Evolutionary conservation across 1,140 invertebrate genomes (phyloP), one percentile per base, ranked within the genome.

Genomic region (Batillaria attramentaria): DNA sequence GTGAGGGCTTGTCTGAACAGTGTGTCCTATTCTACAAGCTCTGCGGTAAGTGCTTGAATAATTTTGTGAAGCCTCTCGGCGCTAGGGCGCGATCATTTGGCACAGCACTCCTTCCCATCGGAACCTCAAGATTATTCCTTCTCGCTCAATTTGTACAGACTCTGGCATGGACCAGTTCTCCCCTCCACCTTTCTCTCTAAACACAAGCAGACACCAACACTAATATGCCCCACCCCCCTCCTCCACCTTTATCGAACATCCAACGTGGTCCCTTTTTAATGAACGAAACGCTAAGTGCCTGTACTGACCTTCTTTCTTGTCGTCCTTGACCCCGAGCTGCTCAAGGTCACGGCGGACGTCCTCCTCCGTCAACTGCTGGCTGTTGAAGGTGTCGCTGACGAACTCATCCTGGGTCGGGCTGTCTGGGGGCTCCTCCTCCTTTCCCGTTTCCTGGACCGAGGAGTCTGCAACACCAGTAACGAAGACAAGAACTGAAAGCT

Each of bases 301-400:
- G 8, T 41, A 54, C 76, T 82, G 35, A 69, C 77, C 69, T 73
- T 77, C 78, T 50, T 82, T 79, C n/a, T 72, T 74, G 37, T 76
- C 81, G 33, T 83, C 85, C 42, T 86, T 84, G 75, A 91, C 85
- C 69, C 91, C 88, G 3, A 92, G 81, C 83, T 91, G 80, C 77
- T 91, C 87, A 89, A 92, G 91, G 69, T 91, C 91, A 62, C 91
- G 89, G 65, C 87, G 85, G 10, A 92, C 80, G 66, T 92, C 92
- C 66, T 92, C 92, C 74, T 91, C 91, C 77, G 85, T 88, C n/a
- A 92, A 83, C 10, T 84, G 80, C 41, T 85, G 83, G 39, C 86
- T 83, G 65, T 89, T 86, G 86, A 90, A 92, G 57, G 89, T 84
- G 84, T 92, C 92, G 82, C 91, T 92, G 41, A 92, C 87, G 86